A percentile compares a stretch with the other conserved stretches of the same genome.
Conservation (phyloP, 2,113 vertebrate species). For the Xiphophorus couchianus region DNA sequence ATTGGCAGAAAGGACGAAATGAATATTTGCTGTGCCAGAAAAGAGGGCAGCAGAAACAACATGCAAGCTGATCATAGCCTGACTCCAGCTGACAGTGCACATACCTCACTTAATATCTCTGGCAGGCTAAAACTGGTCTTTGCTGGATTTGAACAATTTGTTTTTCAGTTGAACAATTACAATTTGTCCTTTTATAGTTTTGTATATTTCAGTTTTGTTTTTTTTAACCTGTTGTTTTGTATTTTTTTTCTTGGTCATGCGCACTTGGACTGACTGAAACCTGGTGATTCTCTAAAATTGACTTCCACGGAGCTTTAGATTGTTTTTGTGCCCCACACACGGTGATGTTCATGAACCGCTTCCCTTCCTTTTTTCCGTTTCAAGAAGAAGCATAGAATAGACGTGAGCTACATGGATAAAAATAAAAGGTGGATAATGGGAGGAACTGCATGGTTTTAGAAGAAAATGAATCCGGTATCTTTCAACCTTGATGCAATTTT, state of each 20-base stretch:
- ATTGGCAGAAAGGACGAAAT: not conserved
- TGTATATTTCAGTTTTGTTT: not conserved
- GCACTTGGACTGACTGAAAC: slow-evolving; percentile 6
- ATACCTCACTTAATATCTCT: slow-evolving; percentile 51
- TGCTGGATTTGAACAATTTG: slow-evolving; percentile 41
- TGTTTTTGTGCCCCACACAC: not conserved
- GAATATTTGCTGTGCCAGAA: not conserved
- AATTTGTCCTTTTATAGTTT: not conserved
- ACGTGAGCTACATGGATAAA: not conserved
- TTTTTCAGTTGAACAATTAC: not conserved
- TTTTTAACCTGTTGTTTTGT: slow-evolving; percentile 1
- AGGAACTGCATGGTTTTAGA: not conserved
- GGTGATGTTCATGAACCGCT: not conserved
- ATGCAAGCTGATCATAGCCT: slow-evolving; percentile 14
- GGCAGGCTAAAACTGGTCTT: slow-evolving; percentile 24
- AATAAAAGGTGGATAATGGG: not conserved
- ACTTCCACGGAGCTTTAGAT: slow-evolving; percentile 21
- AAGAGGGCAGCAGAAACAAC: slow-evolving; percentile 13
- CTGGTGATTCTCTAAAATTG: slow-evolving; percentile 17
- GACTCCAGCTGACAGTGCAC: slow-evolving; percentile 41
- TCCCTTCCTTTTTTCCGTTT: not conserved
- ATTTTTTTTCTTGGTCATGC: slow-evolving; percentile 3
- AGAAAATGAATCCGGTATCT: not conserved
- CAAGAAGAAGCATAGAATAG: not conserved
- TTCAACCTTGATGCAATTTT: not conserved